A percentile compares a stretch with the other conserved stretches of the same genome.
Evolutionary conservation across 2,888 invertebrate genomes (phyloP).

Genomic region (Chymomyza caudatula): DNA sequence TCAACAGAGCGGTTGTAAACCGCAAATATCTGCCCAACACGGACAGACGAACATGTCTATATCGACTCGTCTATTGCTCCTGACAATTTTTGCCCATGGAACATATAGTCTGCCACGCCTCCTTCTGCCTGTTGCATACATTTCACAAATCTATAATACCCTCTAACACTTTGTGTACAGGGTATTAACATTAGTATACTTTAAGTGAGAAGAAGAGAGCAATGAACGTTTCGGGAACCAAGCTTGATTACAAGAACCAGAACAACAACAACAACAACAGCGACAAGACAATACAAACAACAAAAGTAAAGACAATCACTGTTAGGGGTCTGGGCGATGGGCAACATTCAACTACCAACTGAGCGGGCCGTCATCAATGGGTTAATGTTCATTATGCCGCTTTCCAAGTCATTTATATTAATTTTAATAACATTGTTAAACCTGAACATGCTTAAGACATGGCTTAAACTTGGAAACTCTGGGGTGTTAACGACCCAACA

Average conservation of each 20-base stretch:
- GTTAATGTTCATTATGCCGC: conserved; percentile 34
- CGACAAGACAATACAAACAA: neutral
- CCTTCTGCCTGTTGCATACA: too few species aligned
- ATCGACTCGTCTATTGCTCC: too few species aligned
- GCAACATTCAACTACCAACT: too few species aligned
- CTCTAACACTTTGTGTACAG: too few species aligned
- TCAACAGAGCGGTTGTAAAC: too few species aligned
- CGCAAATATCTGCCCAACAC: too few species aligned
- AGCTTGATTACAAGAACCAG: conserved; percentile 55
- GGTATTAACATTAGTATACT: neutral
- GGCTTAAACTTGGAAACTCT: neutral
- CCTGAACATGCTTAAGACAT: conserved; percentile 23
- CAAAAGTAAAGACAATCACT: neutral
- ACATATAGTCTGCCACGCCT: too few species aligned
- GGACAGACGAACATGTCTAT: too few species aligned
- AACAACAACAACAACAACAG: too few species aligned
- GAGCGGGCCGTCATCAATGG: conserved; percentile 34
- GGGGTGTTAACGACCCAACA: conserved; percentile 67
- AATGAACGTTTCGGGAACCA: conserved; percentile 32
- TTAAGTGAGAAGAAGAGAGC: conserved; percentile 24
- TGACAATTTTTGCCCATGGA: too few species aligned
- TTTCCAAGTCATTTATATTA: conserved; percentile 66
- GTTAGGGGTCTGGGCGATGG: neutral
- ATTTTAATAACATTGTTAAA: conserved; percentile 74
- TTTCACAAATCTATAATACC: too few species aligned